phyloP scores from a whole-genome alignment of 2,888 invertebrate genomes.

The Catocala sponsa region DNA sequence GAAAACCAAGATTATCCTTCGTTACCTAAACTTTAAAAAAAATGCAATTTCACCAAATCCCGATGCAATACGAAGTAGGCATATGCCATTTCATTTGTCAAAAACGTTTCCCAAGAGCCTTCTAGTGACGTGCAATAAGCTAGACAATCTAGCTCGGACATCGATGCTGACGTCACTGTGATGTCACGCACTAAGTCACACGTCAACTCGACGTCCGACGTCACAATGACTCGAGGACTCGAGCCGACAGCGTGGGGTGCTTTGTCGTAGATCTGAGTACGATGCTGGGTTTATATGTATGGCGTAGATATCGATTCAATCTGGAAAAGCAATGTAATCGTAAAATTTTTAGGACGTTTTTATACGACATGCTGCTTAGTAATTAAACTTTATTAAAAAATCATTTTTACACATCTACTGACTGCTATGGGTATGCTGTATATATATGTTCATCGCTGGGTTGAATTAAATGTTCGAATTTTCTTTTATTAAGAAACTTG shows the following conservation, averaged over 20 bases:
- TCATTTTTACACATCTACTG: no score
- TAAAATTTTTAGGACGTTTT: no score
- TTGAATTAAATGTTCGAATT: no score
- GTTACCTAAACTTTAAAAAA: no score
- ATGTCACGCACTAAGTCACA: slow-evolving; percentile 15
- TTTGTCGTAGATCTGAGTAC: not conserved
- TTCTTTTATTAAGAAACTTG: no score
- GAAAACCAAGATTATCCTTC: no score
- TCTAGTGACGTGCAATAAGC: not conserved
- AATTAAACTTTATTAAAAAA: no score
- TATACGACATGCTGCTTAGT: no score
- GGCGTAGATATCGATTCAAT: not conserved
- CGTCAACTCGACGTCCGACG: slow-evolving; percentile 25
- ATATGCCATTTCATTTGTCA: not conserved
- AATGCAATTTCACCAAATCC: no score
- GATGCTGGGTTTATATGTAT: not conserved
- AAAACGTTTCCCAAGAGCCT: not conserved
- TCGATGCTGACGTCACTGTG: slow-evolving; percentile 1
- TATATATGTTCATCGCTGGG: no score
- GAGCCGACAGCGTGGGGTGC: slow-evolving; percentile 1
- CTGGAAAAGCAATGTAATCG: not conserved
- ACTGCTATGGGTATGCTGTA: no score
- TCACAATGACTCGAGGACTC: slow-evolving; percentile 18
- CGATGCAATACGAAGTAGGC: no score
- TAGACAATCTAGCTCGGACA: slow-evolving; percentile 15